phyloP scores from a whole-genome alignment of 2,888 invertebrate species.

The Pachycephus smyrnensis region DNA sequence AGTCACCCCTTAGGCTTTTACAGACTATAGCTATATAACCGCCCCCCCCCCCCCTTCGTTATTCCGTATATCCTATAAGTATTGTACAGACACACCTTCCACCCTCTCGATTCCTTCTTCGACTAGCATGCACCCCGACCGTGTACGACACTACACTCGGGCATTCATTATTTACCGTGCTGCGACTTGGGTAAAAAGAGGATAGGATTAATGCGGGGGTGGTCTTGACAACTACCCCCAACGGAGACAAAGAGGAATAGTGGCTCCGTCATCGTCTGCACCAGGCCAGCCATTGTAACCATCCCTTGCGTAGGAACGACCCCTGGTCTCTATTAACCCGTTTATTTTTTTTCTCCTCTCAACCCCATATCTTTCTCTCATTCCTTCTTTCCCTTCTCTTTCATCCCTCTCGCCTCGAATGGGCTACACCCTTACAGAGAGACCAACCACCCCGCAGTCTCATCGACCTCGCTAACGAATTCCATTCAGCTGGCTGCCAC shows the following conservation, averaged over 20 bases:
- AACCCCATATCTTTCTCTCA: neutral
- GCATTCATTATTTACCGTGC: conserved; percentile 9
- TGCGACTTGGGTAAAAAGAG: neutral
- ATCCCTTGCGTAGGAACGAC: neutral
- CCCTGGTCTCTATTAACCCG: neutral
- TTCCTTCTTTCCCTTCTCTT: neutral
- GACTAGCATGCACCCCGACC: neutral
- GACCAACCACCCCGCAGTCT: neutral
- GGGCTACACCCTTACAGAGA: neutral
- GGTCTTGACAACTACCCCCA: neutral
- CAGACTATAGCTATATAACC: neutral
- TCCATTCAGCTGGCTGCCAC: conserved; percentile 1
- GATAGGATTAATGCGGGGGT: conserved; percentile 4
- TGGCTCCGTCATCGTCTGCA: neutral
- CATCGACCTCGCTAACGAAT: neutral
- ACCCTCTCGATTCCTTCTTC: neutral
- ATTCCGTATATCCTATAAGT: neutral
- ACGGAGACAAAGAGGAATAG: neutral
- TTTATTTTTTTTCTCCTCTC: neutral
- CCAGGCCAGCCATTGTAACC: neutral
- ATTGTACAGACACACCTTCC: neutral
- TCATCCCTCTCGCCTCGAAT: neutral
- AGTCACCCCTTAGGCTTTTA: neutral
- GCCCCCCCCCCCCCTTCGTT: neutral
- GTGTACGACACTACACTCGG: neutral